Conservation (phyloP, 30 jellyfish, hydroid and myxozoan genomes). For the Chrysaora quinquecirrha region DNA sequence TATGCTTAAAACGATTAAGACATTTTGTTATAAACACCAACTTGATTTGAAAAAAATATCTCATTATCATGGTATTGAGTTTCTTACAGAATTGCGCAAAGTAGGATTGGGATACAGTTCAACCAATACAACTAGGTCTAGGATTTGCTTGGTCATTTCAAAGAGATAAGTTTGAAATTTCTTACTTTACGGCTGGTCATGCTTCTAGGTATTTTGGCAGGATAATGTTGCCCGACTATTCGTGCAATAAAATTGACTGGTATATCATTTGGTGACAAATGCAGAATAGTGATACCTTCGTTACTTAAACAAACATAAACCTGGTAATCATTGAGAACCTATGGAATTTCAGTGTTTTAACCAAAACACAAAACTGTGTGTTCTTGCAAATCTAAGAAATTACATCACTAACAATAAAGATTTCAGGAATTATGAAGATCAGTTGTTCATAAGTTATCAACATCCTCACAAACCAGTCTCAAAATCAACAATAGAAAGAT, state of each 20-base stretch:
- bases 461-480: conserved; percentile 39
- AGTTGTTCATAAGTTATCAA: conserved; percentile 24
- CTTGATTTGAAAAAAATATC: background rate
- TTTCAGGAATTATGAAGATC: background rate
- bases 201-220: conserved; percentile 6
- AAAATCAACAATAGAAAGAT: conserved; percentile 14
- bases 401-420: conserved; percentile 5
- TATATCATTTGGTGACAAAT: conserved; percentile 8
- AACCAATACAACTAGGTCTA: background rate
- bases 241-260: conserved; percentile 1
- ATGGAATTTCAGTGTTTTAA: background rate
- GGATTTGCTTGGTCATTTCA: background rate
- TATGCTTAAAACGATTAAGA: background rate
- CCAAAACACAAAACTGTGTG: conserved; percentile 19
- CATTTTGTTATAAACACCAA: background rate
- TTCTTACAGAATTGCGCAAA: background rate
- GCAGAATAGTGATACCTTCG: conserved; percentile 26
- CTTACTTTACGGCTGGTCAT: conserved; percentile 4
- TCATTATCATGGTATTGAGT: background rate
- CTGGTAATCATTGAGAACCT: conserved; percentile 13
- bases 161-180: background rate
- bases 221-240: conserved; percentile 7
- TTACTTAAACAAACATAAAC: conserved; percentile 14
- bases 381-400: conserved; percentile 4
- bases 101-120: background rate